Evolutionary conservation across 2,113 vertebrate genomes (phyloP), one percentile per base, ranked within the genome.

Genomic region (Rostratula benghalensis): DNA sequence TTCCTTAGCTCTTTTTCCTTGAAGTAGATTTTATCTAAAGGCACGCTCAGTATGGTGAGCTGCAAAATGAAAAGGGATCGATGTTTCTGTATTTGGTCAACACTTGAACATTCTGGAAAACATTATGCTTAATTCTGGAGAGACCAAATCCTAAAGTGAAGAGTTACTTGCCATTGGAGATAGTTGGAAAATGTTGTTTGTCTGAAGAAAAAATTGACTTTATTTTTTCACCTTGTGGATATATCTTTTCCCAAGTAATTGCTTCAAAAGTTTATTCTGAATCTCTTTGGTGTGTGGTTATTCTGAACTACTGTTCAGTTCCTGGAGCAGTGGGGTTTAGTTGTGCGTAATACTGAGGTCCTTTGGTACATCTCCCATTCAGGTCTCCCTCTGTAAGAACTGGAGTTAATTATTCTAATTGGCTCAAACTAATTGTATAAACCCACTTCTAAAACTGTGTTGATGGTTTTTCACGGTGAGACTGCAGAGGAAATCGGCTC

Each of bases 151-250:
- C 11, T 43, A 9, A 61, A 45, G 45, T 68, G 37, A 85, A 53
- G 15, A 61, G 13, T 56, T 65, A 21, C 20, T 63, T 21, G 4
- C 0, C 0, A 4, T 51, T 35, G n/a, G 24, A 80, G n/a, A 14
- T 59, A 73, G 43, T 7, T 46, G 60, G 33, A 82, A 84, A 73
- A 45, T 37, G 14, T 39, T 68, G 7, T 48, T 63, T 77, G 15
- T 41, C 51, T 70, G 65, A 85, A 70, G 50, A 74, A 90, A 76
- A 92, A 61, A 14, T 50, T 22, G 50, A 5, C 22, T 76, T 76
- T 5, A 35, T 43, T 70, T 43, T 70, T 81, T 90, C 11, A 27
- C 28, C 27, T 81, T 35, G 25, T 20, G 77, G 39, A 17, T 71
- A 23, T 1, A 54, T 21, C 13, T 60, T 77, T 65, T 74, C 15